Base-by-base conservation (phyloP, 2,113 vertebrate genomes). In the Gadus macrocephalus region DNA sequence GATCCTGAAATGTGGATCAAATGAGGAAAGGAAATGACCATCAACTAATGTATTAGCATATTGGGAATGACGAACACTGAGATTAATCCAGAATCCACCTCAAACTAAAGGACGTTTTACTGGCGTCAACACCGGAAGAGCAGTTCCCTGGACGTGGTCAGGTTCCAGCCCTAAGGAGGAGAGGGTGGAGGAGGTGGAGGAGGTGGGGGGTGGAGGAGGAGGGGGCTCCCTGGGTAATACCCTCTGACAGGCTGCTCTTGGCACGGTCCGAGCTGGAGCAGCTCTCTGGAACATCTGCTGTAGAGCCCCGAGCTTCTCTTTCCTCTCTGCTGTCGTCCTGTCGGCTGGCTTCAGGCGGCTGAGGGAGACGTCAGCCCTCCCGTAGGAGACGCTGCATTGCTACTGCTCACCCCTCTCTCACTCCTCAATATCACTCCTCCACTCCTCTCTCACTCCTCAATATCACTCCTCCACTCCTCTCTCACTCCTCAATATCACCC, bases 241-340 rank as follows among this genome's bases (percentile, higher is more conserved):
- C 76, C 67, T 85, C 67, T 85, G 87, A 88, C 83, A 87, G 80
- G 73, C 84, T 84, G 86, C 78, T 88, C 81, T 83, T 91, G 90
- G 90, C 87, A 87, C 79, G 81, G 81, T 84, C 82, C 85, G 87
- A 85, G 83, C 85, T 89, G 88, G 89, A 89, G 88, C 86, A 86
- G 69, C 86, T 85, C 85, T 76, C 86, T 78, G 86, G 86, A 90
- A 87, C 92, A 92, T 91, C 90, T 92, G 92, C 89, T 91, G 87
- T 90, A 89, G 78, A 83, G 89, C 84, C 83, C 87, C 78, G 67
- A 20, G 31, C 15, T 70, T 60, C 65, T 75, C 72, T 64, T 35
- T 75, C 61, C 31, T 19, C 35, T 53, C 76, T 72, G 25, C 73
- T 72, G 58, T 69, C 53, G 12, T 16, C 53, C 19, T 59, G 66